Percentiles rank a stretch among this genome's conserved stretches.
Evolutionary conservation across 2,797 vertebrate species (phyloP).

Genomic region (Ceryle rudis): DNA sequence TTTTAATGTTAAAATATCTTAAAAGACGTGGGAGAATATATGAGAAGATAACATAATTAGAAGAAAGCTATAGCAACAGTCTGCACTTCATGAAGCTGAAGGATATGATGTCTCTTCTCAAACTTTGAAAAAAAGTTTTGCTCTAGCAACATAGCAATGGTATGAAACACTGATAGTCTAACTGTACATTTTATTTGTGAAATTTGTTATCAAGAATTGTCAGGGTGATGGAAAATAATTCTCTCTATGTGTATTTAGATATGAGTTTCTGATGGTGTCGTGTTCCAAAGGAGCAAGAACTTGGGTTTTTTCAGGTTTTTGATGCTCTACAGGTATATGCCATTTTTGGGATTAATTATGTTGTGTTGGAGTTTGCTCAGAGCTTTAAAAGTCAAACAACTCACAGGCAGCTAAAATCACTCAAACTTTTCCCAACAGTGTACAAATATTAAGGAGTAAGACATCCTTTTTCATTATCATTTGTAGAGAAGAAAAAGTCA

Average conservation of each 20-base stretch:
- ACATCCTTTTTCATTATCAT: not conserved
- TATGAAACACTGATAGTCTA: not conserved
- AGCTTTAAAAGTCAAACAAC: not conserved
- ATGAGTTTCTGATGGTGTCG: fast-evolving
- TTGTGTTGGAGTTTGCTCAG: not conserved
- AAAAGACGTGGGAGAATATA: not conserved
- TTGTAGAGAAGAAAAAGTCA: not conserved
- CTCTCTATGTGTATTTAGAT: not conserved
- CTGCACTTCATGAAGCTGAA: not conserved
- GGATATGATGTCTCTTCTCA: not conserved
- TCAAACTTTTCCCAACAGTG: fast-evolving
- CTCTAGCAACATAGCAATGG: not conserved
- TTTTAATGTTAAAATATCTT: not conserved
- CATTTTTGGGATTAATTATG: not conserved
- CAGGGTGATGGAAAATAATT: not conserved
- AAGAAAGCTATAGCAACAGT: constrained; percentile 22
- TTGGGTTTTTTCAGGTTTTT: not conserved
- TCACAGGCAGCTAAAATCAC: not conserved
- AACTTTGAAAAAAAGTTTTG: not conserved
- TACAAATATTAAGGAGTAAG: not conserved
- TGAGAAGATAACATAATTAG: not conserved
- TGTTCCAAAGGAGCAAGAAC: not conserved
- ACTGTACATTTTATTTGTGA: not conserved
- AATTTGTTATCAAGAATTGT: not conserved
- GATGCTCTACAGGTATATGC: not conserved